These are phyloP conservation scores for Psilopsiagon aymara DNA, from an alignment of 2,113 vertebrate species.

Conservation along the genomic window DNA sequence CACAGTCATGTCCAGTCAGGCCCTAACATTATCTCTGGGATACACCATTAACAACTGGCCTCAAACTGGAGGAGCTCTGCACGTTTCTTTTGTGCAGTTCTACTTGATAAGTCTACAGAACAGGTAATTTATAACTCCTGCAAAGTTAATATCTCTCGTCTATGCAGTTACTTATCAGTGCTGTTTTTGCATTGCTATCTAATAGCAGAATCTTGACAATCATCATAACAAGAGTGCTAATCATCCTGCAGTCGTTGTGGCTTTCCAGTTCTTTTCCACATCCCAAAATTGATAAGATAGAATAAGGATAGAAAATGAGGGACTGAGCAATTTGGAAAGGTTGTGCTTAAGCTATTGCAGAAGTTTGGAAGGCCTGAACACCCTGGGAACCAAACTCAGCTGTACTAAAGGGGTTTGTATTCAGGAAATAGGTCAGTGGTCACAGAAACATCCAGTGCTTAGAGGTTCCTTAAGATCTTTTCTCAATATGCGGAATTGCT, in stretches of 20 bases:
- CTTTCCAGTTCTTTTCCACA: background rate
- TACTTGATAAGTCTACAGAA: background rate
- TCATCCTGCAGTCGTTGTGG: background rate
- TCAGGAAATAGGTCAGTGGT: background rate
- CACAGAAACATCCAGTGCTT: background rate
- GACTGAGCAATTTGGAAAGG: background rate
- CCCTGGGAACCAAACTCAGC: background rate
- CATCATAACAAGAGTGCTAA: background rate
- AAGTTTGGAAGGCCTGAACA: background rate
- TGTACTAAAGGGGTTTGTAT: background rate
- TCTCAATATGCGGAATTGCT: background rate
- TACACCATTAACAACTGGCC: background rate
- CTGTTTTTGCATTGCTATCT: background rate
- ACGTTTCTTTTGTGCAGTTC: background rate
- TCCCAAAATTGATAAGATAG: background rate
- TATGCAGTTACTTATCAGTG: background rate
- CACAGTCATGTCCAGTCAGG: too few relatives aligned
- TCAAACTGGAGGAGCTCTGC: background rate
- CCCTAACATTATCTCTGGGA: background rate
- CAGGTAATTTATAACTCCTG: background rate
- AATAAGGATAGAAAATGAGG: background rate
- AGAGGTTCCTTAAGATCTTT: background rate
- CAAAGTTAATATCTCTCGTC: background rate
- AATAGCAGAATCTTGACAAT: background rate
- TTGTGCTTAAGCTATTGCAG: background rate